Conservation (phyloP, 2,113 vertebrate species). For the Orthonyx spaldingii region DNA sequence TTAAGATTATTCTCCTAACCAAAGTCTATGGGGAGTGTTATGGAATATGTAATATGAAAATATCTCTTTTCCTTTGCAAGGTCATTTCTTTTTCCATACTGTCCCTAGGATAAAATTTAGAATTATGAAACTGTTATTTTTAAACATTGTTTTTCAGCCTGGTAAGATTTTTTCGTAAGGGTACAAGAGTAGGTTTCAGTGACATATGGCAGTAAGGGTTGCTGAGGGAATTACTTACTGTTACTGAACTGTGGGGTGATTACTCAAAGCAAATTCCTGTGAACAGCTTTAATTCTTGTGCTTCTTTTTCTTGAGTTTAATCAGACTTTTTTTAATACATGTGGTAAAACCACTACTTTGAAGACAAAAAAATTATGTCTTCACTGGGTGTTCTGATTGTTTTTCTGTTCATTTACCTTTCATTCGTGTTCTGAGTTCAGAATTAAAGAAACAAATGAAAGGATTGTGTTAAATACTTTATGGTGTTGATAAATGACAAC, state of each 20-base stretch:
- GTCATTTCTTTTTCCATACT: background rate
- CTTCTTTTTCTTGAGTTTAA: background rate
- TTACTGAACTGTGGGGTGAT: constrained; percentile 26
- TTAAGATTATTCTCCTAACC: background rate
- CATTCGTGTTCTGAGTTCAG: background rate
- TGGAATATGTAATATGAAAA: background rate
- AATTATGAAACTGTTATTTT: background rate
- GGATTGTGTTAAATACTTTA: background rate
- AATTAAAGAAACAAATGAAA: background rate
- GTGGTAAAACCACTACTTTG: background rate
- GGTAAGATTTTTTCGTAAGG: background rate
- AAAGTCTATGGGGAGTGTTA: background rate
- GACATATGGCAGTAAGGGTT: constrained; percentile 42
- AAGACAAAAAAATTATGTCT: background rate
- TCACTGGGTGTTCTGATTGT: background rate
- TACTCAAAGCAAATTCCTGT: constrained; percentile 13
- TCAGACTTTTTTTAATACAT: background rate
- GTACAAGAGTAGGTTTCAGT: background rate
- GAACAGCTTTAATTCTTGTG: background rate
- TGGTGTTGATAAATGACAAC: background rate
- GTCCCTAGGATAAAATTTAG: background rate
- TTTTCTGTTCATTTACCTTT: background rate
- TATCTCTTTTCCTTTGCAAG: background rate
- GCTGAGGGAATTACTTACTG: constrained; percentile 31
- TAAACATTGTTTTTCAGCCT: background rate